phyloP scores from a whole-genome alignment of 2,888 invertebrate species.

The Pyrgus malvae region DNA sequence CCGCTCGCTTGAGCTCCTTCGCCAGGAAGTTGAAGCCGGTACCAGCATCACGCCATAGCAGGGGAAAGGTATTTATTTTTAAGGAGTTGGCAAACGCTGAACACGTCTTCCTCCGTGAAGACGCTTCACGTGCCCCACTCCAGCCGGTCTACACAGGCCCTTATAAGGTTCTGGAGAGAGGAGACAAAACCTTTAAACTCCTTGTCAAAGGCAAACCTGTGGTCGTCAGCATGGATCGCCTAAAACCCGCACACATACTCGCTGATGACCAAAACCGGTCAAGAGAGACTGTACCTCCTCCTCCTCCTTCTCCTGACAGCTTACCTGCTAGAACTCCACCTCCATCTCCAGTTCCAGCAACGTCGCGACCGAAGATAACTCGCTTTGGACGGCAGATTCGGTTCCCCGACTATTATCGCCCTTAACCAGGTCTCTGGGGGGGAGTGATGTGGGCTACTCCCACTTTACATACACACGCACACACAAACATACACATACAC shows the following conservation, averaged over 20 bases:
- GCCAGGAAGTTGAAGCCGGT: neutral
- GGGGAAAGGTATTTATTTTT: neutral
- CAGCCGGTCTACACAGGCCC: neutral
- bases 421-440: neutral
- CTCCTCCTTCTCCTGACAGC: neutral
- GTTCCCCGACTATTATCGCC: constrained; percentile 2
- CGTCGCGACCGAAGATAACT: neutral
- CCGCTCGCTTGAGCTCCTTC: neutral
- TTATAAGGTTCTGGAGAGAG: neutral
- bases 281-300: neutral
- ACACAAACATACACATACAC: neutral
- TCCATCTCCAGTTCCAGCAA: neutral
- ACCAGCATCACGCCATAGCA: neutral
- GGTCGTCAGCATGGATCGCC: neutral
- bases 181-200: neutral
- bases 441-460: neutral
- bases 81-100: neutral
- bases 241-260: neutral
- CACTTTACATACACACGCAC: too few relatives aligned
- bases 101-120: neutral
- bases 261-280: neutral
- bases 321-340: neutral
- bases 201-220: neutral
- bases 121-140: neutral
- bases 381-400: neutral